Evolutionary conservation across 2,888 invertebrate species (phyloP).

Genomic region (Aphidius colemani): DNA sequence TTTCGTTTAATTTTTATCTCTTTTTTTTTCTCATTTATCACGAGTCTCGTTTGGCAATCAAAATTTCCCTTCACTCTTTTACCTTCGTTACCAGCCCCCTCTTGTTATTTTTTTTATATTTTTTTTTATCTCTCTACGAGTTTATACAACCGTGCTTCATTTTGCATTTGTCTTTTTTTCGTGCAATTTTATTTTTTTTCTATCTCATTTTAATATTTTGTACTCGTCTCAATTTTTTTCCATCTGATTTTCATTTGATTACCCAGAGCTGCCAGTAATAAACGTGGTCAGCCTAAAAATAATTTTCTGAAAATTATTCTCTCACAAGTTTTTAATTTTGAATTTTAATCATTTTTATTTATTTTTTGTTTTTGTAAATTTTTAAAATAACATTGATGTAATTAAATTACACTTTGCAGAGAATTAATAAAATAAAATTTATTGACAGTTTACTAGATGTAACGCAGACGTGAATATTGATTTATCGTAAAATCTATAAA

Average conservation of each 20-base stretch:
- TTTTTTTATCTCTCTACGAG: conserved; percentile 32
- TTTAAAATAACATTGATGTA: neutral
- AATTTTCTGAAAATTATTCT: neutral
- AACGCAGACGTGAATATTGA: no score
- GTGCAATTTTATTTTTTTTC: conserved; percentile 28
- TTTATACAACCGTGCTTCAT: conserved; percentile 32
- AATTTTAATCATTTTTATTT: neutral
- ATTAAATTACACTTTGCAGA: conserved; percentile 1
- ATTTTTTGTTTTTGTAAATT: neutral
- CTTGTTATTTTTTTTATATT: conserved; percentile 25
- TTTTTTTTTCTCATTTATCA: conserved; percentile 29
- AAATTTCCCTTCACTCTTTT: conserved; percentile 23
- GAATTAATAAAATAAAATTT: no score
- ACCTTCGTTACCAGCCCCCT: conserved; percentile 28
- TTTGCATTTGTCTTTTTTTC: conserved; percentile 33
- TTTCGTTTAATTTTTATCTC: conserved; percentile 30
- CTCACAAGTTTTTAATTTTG: no score
- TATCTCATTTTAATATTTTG: conserved; percentile 31
- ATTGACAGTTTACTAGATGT: no score
- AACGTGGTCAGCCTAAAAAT: conserved; percentile 8
- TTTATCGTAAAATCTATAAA: neutral
- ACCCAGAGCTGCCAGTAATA: neutral
- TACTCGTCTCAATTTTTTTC: conserved; percentile 25
- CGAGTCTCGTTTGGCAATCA: conserved; percentile 8
- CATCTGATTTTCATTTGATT: conserved; percentile 14